These are phyloP conservation scores for Perithous albicinctus DNA, from an alignment of 2,888 invertebrate genomes.

Conservation along the genomic window DNA sequence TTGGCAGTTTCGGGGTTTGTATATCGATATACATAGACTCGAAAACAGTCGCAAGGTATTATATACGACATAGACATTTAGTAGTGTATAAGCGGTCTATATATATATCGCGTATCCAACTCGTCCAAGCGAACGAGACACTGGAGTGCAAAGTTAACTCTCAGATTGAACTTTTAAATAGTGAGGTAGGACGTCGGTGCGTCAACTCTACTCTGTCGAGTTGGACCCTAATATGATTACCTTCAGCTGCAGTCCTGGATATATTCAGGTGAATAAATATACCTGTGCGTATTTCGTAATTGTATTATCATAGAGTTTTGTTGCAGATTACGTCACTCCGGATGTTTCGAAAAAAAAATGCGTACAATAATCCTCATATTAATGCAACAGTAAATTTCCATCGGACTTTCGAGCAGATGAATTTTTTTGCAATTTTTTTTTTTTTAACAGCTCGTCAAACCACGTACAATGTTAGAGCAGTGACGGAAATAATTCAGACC, in stretches of 20 bases:
- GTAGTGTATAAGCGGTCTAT: constrained; percentile 6
- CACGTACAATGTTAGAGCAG: not conserved
- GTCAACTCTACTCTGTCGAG: constrained; percentile 31
- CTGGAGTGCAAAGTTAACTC: constrained; percentile 75
- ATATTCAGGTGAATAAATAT: constrained; percentile 17
- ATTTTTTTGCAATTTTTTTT: too few species aligned
- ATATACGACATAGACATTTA: constrained; percentile 14
- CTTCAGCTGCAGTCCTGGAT: constrained; percentile 12
- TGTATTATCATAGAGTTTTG: not conserved
- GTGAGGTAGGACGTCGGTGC: constrained; percentile 40
- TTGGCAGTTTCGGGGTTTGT: constrained; percentile 30
- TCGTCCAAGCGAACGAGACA: constrained; percentile 54
- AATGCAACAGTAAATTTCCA: not conserved
- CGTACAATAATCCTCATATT: not conserved
- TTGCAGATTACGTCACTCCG: not conserved
- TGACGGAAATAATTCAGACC: not conserved
- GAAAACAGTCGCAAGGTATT: constrained; percentile 46
- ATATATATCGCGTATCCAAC: constrained; percentile 37
- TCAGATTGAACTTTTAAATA: constrained; percentile 73
- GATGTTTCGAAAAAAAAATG: not conserved
- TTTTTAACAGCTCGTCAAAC: too few species aligned
- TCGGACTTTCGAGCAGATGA: not conserved
- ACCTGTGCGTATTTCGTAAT: constrained; percentile 11
- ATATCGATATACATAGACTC: not conserved
- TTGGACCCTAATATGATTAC: constrained; percentile 58